phyloP scores from a whole-genome alignment of 2,797 vertebrate genomes.

The Gambusia yucatana region DNA sequence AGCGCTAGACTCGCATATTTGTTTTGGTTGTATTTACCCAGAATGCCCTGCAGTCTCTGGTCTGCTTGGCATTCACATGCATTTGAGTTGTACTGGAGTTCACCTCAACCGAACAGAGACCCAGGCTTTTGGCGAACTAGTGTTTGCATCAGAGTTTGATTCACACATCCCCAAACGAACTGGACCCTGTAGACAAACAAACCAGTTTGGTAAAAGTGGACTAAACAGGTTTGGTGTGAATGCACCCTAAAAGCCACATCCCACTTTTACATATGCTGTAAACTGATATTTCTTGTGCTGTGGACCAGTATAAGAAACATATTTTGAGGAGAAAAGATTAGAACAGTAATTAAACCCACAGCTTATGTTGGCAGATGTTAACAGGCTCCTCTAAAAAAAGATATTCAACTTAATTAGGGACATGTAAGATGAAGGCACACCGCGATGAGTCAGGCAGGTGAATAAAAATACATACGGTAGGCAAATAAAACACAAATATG shows the following conservation, averaged over 20 bases:
- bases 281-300: not conserved
- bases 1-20: too few relatives aligned
- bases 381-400: slow-evolving; percentile 21
- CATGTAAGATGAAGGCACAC: slow-evolving; percentile 5
- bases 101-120: too few relatives aligned
- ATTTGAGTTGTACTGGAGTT: too few relatives aligned
- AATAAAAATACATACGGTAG: slow-evolving; percentile 33
- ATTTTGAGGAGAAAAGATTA: not conserved
- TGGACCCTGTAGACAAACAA: too few relatives aligned
- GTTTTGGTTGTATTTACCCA: too few relatives aligned
- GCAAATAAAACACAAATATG: slow-evolving; percentile 54
- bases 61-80: too few relatives aligned
- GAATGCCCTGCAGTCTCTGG: too few relatives aligned
- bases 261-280: not conserved
- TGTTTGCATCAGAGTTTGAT: too few relatives aligned
- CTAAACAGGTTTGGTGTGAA: too few relatives aligned
- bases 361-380: slow-evolving; percentile 10
- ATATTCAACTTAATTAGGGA: slow-evolving; percentile 19
- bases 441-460: slow-evolving; percentile 17
- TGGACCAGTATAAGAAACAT: not conserved
- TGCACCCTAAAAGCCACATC: not conserved
- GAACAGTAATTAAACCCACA: not conserved
- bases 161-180: too few relatives aligned
- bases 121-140: too few relatives aligned
- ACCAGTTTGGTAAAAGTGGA: too few relatives aligned